A percentile compares a stretch with the other conserved stretches of the same genome.
These are phyloP conservation scores for Lophotis ruficrista DNA, from an alignment of 2,113 vertebrate genomes.

Conservation along the genomic window DNA sequence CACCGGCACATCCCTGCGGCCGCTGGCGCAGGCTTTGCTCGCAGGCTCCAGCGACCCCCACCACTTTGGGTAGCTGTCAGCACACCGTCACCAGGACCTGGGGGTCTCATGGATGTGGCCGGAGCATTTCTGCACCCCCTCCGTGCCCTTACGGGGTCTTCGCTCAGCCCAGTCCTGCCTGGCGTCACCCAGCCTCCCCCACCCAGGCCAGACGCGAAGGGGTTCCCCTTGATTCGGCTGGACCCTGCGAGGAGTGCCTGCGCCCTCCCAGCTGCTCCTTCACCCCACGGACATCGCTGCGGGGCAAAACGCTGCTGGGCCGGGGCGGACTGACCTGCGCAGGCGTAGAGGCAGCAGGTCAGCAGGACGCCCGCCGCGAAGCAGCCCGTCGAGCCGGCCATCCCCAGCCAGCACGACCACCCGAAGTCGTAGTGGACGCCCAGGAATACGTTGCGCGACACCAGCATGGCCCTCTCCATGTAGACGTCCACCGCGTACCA, in stretches of 20 bases:
- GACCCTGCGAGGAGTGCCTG: background rate
- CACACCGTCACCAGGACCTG: background rate
- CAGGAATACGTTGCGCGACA: conserved; percentile 65
- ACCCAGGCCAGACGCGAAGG: fast-evolving
- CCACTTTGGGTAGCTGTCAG: background rate
- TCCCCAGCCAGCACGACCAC: conserved; percentile 79
- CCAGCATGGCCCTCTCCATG: conserved; percentile 63
- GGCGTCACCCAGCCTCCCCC: background rate
- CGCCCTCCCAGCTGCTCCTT: background rate
- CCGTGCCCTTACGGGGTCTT: fast-evolving
- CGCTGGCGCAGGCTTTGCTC: background rate
- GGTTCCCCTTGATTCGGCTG: background rate
- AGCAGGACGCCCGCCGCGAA: conserved; percentile 56
- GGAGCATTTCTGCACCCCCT: background rate
- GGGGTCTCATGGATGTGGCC: too few species aligned
- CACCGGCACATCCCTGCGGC: background rate
- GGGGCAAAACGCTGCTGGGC: background rate
- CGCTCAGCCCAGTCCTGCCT: background rate
- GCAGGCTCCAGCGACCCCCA: background rate
- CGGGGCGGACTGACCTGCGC: conserved; percentile 54
- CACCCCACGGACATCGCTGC: background rate
- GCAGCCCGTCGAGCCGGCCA: conserved; percentile 69
- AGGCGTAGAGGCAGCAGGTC: conserved; percentile 60
- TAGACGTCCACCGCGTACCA: conserved; percentile 77
- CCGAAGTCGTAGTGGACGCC: conserved; percentile 77